Evolutionary conservation across 2,113 vertebrate genomes (phyloP), one percentile per base, ranked within the genome.

Genomic region (Pycnonotus jocosus): DNA sequence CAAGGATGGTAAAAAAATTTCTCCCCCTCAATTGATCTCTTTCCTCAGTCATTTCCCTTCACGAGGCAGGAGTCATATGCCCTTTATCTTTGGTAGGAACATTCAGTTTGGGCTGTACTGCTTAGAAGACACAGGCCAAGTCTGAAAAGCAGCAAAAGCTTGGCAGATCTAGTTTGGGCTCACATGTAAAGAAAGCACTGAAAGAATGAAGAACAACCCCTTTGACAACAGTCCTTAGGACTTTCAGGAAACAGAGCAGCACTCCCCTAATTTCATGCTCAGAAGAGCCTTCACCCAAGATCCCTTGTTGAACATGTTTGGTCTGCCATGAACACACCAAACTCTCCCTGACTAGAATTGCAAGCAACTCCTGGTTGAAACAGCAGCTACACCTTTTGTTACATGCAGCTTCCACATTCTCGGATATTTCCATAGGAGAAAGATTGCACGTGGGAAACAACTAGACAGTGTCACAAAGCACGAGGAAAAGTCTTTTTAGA

Each of bases 61-160:
- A 19, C 0, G 0, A 54, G 19, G 11, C 11, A 40, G 57, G 4
- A 76, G 12, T 35, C 0, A 0, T 38, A 21, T 27, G 24, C 5
- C 25, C 17, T 83, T 68, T 20, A 18, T 62, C 42, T 86, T 40
- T 62, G 33, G 18, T 23, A 58, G 11, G 11, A 64, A 37, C 19
- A 71, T 68, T 22, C 25, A 9, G 20, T n/a, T 91, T 74, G 56
- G 13, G 22, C 17, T 53, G 16, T 27, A 30, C 9, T 24, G 25
- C 12, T 73, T 10, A 83, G 14, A 68, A 77, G 35, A n/a, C 12
- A 54, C 0, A 2, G 86, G 23, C 6, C 28, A 91, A 54, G 33
- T 28, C 9, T 2, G 4, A 58, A 74, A 53, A 71, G n/a, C 40
- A 66, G 0, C 10, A 31, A 57, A 17, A 81, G 15, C 20, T 81